Base-by-base conservation (phyloP, 2,113 vertebrate species). In the Cynoglossus semilaevis region DNA sequence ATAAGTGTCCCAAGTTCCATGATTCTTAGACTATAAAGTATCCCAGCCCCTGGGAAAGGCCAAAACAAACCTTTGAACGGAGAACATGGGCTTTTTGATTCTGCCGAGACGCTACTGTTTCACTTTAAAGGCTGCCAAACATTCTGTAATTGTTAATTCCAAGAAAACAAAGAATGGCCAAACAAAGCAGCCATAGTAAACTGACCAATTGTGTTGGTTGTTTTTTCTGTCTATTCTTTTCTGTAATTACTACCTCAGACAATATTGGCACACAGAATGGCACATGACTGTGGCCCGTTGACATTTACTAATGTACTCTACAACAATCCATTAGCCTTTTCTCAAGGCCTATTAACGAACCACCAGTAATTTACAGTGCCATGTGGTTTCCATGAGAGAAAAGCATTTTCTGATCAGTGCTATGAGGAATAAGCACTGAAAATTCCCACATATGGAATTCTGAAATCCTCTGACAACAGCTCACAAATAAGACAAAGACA, bases 31-130 rank as follows among this genome's bases (percentile, higher is more conserved):
- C 29, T 35, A 34, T 19, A 35, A 51, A 60, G 73, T 29, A 66
- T 60, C 47, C 50, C 54, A 57, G 66, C 57, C 58, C 49, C 34
- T 18, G 64, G 67, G 67, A 74, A 35, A 55, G 70, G 52, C 66
- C 63, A 65, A 82, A 76, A 83, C 68, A 79, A 84, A 86, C 74
- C 67, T 84, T 83, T 77, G 6, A 64, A 52, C 52, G 37, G 9
- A 5, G 66, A 55, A 51, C 67, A 45, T 67, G 70, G 82, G 76
- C 74, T 78, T 67, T 76, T 29, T 58, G 53, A 58, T 43, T 15
- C 10, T 63, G 55, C 37, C 62, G 37, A 8, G 38, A 67, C 58
- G 76, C 74, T 75, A 65, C 72, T 45, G 74, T 54, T 70, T 52
- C 58, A 63, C 37, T 66, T 38, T 54, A 56, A 0, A 14, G 48